Percentiles rank a stretch among this genome's conserved stretches.
phyloP scores from a whole-genome alignment of 2,888 invertebrate genomes.

The Prenolepis imparis region DNA sequence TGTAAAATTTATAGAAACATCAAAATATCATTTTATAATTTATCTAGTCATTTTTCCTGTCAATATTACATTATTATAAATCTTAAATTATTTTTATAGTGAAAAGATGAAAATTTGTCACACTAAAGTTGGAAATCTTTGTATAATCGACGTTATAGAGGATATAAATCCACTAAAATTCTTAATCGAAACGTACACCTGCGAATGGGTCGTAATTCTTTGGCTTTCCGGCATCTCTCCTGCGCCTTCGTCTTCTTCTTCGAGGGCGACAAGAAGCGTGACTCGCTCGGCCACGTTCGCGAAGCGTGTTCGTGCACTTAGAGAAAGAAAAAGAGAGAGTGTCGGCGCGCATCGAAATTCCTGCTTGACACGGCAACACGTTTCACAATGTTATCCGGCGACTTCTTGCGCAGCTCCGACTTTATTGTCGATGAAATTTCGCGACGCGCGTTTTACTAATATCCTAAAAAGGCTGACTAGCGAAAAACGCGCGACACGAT shows the following conservation, averaged over 20 bases:
- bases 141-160: neutral
- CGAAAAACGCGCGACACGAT: neutral
- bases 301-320: slow-evolving; percentile 7
- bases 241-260: slow-evolving; percentile 12
- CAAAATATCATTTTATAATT: neutral
- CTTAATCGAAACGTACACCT: slow-evolving; percentile 28
- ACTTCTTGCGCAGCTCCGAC: slow-evolving; percentile 29
- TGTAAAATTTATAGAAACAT: neutral
- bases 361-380: slow-evolving; percentile 25
- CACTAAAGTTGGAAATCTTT: neutral
- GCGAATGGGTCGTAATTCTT: slow-evolving; percentile 53
- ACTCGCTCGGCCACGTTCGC: slow-evolving; percentile 28
- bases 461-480: slow-evolving; percentile 50
- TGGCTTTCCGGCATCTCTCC: slow-evolving; percentile 46
- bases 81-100: neutral
- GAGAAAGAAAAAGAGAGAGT: slow-evolving; percentile 25
- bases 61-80: neutral
- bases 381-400: slow-evolving; percentile 41
- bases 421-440: slow-evolving; percentile 59
- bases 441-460: neutral
- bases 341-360: slow-evolving; percentile 46
- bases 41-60: neutral
- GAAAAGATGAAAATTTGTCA: neutral
- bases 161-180: slow-evolving; percentile 16
- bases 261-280: slow-evolving; percentile 43